Evolutionary conservation across 2,797 vertebrate genomes (phyloP), one percentile per base, ranked within the genome.

Genomic region (Anguilla megastoma): DNA sequence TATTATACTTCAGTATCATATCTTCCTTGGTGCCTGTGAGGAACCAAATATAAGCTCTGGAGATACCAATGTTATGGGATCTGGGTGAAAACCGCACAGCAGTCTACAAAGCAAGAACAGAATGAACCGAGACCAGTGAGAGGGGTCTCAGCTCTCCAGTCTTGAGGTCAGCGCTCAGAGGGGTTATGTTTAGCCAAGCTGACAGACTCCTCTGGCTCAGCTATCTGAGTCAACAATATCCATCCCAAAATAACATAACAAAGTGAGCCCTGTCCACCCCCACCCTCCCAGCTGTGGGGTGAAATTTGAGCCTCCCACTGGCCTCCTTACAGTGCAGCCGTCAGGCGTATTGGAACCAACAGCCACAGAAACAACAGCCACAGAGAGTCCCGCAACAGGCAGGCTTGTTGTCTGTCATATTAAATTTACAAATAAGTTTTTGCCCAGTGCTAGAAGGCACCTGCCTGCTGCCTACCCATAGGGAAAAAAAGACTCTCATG

Each of bases 201-300:
- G 90, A 91, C 93, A 94, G 52, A 58, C 69, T 91, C 89, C 76
- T 94, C 93, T 94, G 91, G 91, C 92, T 92, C 94, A 86, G 86
- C 91, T 94, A 93, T 93, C 93, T 94, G 33, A 66, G 94, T 94
- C 94, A 94, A 89, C 92, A 93, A 92, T 93, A 93, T 93, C 90
- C 90, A 89, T 91, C 88, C 90, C 90, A 91, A 89, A 92, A 90
- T 86, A 91, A 91, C 88, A 89, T 85, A 52, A 18, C 87, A 90
- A 54, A 45, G 89, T 86, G 88, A 89, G 90, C 89, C 84, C 63
- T 74, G 41, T 36, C 50, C 36, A 50, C 86, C 86, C 58, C 87
- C 48, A 24, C 7, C 66, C 52, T 16, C 50, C 84, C 66, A 58
- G 30, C 30, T 27, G 48, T 45, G 84, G 56, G 45, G 60, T 48